Evolutionary conservation across 37 sponge, comb jelly and placozoan genomes (phyloP).

Genomic region (Haliclona indistincta): DNA sequence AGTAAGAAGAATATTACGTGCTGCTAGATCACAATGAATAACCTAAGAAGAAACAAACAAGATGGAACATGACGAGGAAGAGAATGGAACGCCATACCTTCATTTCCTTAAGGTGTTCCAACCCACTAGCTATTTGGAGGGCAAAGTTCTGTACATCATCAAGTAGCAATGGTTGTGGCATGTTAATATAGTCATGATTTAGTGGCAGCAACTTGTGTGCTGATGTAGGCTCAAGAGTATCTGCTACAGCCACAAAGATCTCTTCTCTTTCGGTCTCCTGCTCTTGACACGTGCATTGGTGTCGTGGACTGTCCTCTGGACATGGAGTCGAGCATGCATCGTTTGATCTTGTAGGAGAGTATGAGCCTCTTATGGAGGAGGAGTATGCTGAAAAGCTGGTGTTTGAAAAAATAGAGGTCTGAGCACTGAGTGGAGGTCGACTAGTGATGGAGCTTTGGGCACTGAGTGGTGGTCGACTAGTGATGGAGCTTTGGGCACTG

Average conservation of each 20-base stretch:
- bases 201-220: conserved; percentile 21
- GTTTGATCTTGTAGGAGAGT: no score
- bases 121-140: conserved; percentile 67
- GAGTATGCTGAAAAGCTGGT: background rate
- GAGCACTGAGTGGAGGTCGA: background rate
- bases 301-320: background rate
- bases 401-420: conserved; percentile 3
- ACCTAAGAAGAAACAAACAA: conserved; percentile 12
- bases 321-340: no score
- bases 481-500: background rate
- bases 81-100: conserved; percentile 21
- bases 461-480: background rate
- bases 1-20: conserved; percentile 72
- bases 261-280: background rate
- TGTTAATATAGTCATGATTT: conserved; percentile 52
- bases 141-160: conserved; percentile 79
- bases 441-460: background rate
- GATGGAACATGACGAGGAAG: background rate
- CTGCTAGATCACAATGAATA: conserved; percentile 78
- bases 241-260: background rate
- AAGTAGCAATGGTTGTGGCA: conserved; percentile 31
- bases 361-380: no score
- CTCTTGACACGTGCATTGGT: background rate
- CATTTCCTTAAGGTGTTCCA: conserved; percentile 50
- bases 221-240: background rate